A percentile compares a stretch with the other conserved stretches of the same genome.
These are phyloP conservation scores for Esox niger DNA, from an alignment of 2,113 vertebrate genomes.

Conservation along the genomic window DNA sequence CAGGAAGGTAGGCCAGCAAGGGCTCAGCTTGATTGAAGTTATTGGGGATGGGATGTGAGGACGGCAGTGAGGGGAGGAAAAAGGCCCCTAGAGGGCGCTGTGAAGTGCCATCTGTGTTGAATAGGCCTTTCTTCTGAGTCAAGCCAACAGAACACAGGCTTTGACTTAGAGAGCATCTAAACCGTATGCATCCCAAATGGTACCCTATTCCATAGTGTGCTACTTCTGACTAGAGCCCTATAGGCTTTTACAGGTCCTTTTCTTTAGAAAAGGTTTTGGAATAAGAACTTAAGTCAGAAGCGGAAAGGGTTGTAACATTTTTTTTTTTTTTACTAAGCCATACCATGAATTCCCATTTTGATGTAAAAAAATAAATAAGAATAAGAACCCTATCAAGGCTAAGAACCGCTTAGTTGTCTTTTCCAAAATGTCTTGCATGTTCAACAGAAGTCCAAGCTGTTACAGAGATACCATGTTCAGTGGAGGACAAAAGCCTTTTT, in stretches of 20 bases:
- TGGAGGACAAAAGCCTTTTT: conserved; percentile 36
- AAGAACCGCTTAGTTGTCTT: conserved; percentile 52
- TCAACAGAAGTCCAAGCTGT: conserved; percentile 46
- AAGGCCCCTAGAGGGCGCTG: conserved; percentile 39
- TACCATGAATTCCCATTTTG: conserved; percentile 36
- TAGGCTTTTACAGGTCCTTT: too few relatives aligned
- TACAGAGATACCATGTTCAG: conserved; percentile 48
- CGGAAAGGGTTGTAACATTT: conserved; percentile 20
- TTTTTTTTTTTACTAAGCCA: conserved; percentile 21
- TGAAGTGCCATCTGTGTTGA: conserved; percentile 38
- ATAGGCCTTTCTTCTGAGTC: conserved; percentile 8
- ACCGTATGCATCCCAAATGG: too few relatives aligned
- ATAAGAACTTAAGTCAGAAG: too few relatives aligned
- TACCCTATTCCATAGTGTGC: too few relatives aligned
- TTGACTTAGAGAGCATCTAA: neutral
- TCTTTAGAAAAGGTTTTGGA: too few relatives aligned
- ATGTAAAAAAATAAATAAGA: conserved; percentile 17
- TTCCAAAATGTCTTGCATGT: conserved; percentile 69
- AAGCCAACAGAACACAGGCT: neutral
- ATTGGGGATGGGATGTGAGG: conserved; percentile 7
- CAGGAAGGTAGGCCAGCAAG: too few relatives aligned
- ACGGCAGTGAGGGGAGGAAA: too few relatives aligned
- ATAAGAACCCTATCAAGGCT: conserved; percentile 43
- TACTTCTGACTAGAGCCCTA: neutral
- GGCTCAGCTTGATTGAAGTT: conserved; percentile 18